Evolutionary conservation across 2,888 invertebrate species (phyloP).

Genomic region (Autographa gamma): DNA sequence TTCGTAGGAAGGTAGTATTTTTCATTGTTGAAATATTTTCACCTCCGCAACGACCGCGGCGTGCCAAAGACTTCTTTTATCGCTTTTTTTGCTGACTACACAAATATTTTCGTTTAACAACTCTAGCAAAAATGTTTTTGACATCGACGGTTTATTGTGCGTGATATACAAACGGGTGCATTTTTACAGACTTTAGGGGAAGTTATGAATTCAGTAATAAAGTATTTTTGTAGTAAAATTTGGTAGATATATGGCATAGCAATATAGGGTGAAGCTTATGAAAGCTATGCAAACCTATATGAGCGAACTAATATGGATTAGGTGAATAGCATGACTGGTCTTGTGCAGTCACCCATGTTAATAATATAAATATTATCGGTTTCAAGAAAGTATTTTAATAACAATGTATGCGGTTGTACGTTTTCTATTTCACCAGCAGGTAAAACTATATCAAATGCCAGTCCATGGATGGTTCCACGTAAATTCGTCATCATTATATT

Average conservation of each 20-base stretch:
- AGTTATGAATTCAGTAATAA: background rate
- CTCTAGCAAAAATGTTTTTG: slow-evolving; percentile 56
- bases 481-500: too few species aligned
- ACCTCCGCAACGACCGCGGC: slow-evolving; percentile 33
- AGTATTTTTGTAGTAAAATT: too few species aligned
- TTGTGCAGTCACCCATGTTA: background rate
- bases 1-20: slow-evolving; percentile 41
- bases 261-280: background rate
- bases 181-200: background rate
- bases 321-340: background rate
- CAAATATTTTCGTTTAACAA: slow-evolving; percentile 56
- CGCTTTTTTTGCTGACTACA: slow-evolving; percentile 49
- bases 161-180: slow-evolving; percentile 44
- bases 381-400: too few species aligned
- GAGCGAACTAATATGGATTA: background rate
- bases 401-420: too few species aligned
- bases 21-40: slow-evolving; percentile 51
- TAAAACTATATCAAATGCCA: too few species aligned
- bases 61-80: slow-evolving; percentile 50
- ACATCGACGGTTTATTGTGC: slow-evolving; percentile 40
- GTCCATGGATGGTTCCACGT: too few species aligned
- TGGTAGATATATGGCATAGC: background rate
- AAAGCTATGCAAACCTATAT: background rate
- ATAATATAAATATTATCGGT: too few species aligned
- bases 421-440: too few species aligned